Base-by-base conservation (phyloP, 2,888 invertebrate species). In the Bugulina stolonifera region DNA sequence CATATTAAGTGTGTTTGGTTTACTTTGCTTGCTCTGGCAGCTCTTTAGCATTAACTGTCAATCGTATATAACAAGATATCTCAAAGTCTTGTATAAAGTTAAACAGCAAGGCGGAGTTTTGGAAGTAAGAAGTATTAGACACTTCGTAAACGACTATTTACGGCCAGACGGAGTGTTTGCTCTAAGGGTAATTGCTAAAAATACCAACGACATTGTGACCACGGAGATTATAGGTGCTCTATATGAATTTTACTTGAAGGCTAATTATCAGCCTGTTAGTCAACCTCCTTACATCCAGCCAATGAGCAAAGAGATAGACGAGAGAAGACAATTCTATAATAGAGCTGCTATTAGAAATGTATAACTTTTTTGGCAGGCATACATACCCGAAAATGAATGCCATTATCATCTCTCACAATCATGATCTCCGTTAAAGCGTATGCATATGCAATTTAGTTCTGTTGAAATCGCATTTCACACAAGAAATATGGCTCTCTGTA, bases 21-120 rank as follows among this genome's bases (percentile, higher is more conserved):
- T 86, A 73, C 75, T 85, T 72, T 81, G 84, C 73, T 86, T 86
- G 86, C 76, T 83, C 72, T 80, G 81, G 75, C 81, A 43, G 70
- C 70, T 70, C 23, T 70, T 70, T 23, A 54, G 52, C 29, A 23
- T 32, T 25, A 70, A 70, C 52, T 54, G 70, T 25, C 43, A 54
- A 29, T 43, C 70, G 3, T 70, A 70, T 32, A 70, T 70, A 35
- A 70, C 43, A n/a, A 43, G 29, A 25, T 70, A 70, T 29, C 70
- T 70, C 64, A 64, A 64, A 34, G 32, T 64, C 2, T 25, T 64
- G 18, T 64, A 27, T n/a, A 64, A 64, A 32, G 64, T 64, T 14
- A 2, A n/a, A 10, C 64, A 64, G 64, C 64, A 64, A 32, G 27
- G 25, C 2, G 64, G 64, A 27, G 34, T 64, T 27, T 14, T 64